phyloP scores from a whole-genome alignment of 2,113 vertebrate species.

The Serilophus lunatus region DNA sequence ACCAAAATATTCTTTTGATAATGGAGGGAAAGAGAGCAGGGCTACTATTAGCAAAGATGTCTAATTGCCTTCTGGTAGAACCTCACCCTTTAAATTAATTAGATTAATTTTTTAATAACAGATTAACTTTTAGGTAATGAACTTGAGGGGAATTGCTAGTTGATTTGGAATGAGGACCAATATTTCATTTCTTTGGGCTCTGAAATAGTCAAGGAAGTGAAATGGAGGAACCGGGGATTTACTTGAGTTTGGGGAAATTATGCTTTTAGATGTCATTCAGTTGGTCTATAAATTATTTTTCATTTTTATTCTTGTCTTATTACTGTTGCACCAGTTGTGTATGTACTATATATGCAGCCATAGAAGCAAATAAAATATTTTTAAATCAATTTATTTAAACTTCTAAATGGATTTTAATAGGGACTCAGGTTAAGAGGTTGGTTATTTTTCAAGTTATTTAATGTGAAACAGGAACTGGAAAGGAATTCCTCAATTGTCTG shows the following conservation, averaged over 20 bases:
- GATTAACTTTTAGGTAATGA: neutral
- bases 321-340: neutral
- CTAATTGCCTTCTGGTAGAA: neutral
- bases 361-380: conserved; percentile 45
- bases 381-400: neutral
- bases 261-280: neutral
- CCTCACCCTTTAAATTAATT: neutral
- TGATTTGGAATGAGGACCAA: neutral
- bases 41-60: neutral
- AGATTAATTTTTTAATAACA: neutral
- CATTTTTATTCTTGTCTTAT: neutral
- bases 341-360: neutral
- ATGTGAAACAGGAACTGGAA: neutral
- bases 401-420: neutral
- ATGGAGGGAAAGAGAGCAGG: neutral
- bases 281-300: neutral
- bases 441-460: neutral
- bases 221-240: neutral
- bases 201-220: neutral
- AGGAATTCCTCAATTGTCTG: neutral
- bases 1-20: neutral
- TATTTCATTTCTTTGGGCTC: neutral
- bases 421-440: neutral
- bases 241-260: neutral
- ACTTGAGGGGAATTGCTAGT: neutral